Base-by-base conservation (phyloP, 2,797 vertebrate species). In the Peromyscus eremicus region DNA sequence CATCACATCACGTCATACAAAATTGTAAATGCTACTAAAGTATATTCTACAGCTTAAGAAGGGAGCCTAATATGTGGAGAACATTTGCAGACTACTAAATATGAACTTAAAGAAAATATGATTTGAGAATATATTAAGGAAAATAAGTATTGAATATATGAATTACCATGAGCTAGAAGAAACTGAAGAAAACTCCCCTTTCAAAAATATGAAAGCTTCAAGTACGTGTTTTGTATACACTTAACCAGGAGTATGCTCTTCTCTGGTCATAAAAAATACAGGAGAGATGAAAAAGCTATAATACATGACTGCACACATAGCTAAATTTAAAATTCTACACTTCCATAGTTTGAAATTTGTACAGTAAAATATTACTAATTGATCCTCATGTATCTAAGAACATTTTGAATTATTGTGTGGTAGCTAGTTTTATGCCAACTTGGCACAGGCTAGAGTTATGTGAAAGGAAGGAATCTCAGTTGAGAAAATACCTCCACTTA, bases 361-460 rank as follows among this genome's bases (percentile, higher is more conserved):
- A 96, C 49, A 32, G 32, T 83, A 91, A 98, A 96, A 89, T 84
- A 66, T 8, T 10, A 71, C 55, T 57, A 57, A 23, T 17, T 89
- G 91, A 87, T 92, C 40, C 3, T 79, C 66, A 84, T 37, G 34
- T 55, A 66, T 93, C 34, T 91, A 52, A 94, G 71, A 89, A n/a
- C 75, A 92, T 92, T 96, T 93, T 96, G 82, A 97, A 66, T 85
- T 16, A 52, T 85, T 21, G 13, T 85, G 43, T 25, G 12, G 11
- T 49, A 21, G 62, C 43, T 68, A 23, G 25, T 68, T 68, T n/a
- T 68, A 49, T 49, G 43, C 6, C 32, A 85, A 46, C 11, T 49
- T 85, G 82, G 49, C 2, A 64, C 9, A 32, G 43, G 37, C 25
- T 43, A 43, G 14, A 43, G 40, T 60, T 64, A 4, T 21, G 27